Base-by-base conservation (phyloP, 2,888 invertebrate genomes). In the Drepana falcataria region DNA sequence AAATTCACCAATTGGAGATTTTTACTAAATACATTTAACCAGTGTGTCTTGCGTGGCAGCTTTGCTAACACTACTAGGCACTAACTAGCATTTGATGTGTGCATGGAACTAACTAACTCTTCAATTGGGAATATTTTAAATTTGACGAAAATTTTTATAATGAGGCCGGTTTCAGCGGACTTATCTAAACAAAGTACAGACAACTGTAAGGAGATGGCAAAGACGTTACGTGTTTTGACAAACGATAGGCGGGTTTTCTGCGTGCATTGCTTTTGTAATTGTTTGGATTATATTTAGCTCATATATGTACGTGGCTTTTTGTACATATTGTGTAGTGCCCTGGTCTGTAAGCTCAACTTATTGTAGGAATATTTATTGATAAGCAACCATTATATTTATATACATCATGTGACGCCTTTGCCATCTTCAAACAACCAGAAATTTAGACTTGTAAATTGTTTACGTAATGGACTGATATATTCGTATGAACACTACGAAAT, bases 61-160 rank as follows among this genome's bases (percentile, higher is more conserved):
- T n/a, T 67, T 65, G 54, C 44, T 74, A 69, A 75, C 63, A 54
- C 51, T 7, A 66, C 61, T 71, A 63, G 53, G 61, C 65, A 64
- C 64, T 74, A 64, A 76, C 55, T 47, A 7, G 65, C 66, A 62
- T 63, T 60, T 73, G 65, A 47, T 44, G 65, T 70, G 59, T 64
- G 67, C 68, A 66, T 70, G 68, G 52, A 41, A 66, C 65, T 75
- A 58, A 76, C 47, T 58, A 33, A 40, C 40, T 9, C 44, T 44
- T 6, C 6, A 44, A 44, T 44, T 44, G 3, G 44, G 6, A 7
- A 6, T 40, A 37, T 37, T 37, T 2, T 40, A 40, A 40, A 40
- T 1, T 7, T 6, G 7, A 6, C 1, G 5, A 2, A 37, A 5
- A 37, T 2, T 40, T 4, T 4, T 40, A 7, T 2, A 44, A 44